Evolutionary conservation across 1,140 invertebrate genomes (phyloP).

Genomic region (Hesperophylax magnus): DNA sequence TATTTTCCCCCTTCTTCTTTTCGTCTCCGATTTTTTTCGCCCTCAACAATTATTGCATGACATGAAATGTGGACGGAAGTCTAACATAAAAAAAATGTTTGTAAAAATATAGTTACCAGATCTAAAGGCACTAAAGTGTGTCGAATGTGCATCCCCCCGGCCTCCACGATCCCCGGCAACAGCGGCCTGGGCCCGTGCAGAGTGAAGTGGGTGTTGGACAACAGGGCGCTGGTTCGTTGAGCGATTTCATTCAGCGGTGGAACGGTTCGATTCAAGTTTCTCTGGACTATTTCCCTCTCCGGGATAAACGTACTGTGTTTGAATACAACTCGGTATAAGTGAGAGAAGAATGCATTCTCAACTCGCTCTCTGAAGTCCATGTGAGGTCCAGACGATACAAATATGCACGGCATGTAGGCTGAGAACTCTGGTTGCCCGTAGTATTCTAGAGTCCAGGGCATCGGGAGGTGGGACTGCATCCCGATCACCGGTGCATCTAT

Average conservation of each 20-base stretch:
- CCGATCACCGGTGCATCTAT: slow-evolving; percentile 73
- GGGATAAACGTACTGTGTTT: slow-evolving; percentile 63
- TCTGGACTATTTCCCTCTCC: slow-evolving; percentile 64
- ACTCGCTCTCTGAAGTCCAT: slow-evolving; percentile 75
- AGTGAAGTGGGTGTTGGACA: slow-evolving; percentile 73
- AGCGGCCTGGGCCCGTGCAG: slow-evolving; percentile 70
- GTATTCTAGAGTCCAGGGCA: slow-evolving; percentile 73
- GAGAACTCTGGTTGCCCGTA: slow-evolving; percentile 74
- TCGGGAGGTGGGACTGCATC: slow-evolving; percentile 72
- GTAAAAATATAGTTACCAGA: slow-evolving; percentile 53
- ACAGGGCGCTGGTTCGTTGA: slow-evolving; percentile 64
- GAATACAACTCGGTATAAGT: slow-evolving; percentile 49
- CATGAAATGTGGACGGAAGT: no score
- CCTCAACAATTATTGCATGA: no score
- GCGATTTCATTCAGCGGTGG: slow-evolving; percentile 63
- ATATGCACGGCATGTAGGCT: slow-evolving; percentile 73
- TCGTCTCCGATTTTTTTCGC: no score
- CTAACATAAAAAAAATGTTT: no score
- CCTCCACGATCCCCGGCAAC: slow-evolving; percentile 72
- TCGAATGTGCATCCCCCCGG: slow-evolving; percentile 70
- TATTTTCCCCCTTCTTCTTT: no score
- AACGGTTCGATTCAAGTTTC: slow-evolving; percentile 46
- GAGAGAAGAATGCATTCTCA: slow-evolving; percentile 64
- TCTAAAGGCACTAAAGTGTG: slow-evolving; percentile 68
- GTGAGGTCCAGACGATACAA: slow-evolving; percentile 62